Percentiles rank a stretch among this genome's conserved stretches.
Conservation (phyloP, 2,888 invertebrate species). For the Drosophila peninsularis region DNA sequence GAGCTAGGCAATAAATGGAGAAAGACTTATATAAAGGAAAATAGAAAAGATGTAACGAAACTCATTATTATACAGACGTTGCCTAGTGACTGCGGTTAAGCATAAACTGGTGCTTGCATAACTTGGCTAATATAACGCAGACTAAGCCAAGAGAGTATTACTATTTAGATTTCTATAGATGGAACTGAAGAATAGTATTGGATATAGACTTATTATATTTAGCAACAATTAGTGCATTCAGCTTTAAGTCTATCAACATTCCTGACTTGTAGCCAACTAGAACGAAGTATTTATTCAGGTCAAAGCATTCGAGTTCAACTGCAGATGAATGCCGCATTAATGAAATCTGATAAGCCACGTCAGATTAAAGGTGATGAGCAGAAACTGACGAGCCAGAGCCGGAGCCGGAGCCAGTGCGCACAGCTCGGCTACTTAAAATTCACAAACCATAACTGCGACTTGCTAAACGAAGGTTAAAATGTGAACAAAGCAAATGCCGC, state of each 20-base stretch:
- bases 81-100: neutral
- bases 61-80: neutral
- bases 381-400: conserved; percentile 32
- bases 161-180: neutral
- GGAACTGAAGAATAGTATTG: neutral
- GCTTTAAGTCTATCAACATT: neutral
- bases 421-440: conserved; percentile 61
- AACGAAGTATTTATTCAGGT: neutral
- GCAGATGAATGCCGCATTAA: conserved; percentile 34
- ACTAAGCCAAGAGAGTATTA: neutral
- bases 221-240: neutral
- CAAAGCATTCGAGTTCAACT: conserved; percentile 6
- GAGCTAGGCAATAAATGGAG: neutral
- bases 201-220: neutral
- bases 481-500: conserved; percentile 61
- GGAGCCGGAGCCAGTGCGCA: neutral
- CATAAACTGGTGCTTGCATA: neutral
- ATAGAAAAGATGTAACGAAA: conserved; percentile 1
- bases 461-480: conserved; percentile 77
- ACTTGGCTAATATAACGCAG: neutral
- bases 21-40: neutral
- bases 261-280: neutral
- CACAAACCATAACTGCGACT: conserved; percentile 76
- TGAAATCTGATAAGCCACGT: conserved; percentile 48
- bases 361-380: conserved; percentile 34